Conservation (phyloP, 1,140 invertebrate genomes). For the Anadara kagoshimensis region DNA sequence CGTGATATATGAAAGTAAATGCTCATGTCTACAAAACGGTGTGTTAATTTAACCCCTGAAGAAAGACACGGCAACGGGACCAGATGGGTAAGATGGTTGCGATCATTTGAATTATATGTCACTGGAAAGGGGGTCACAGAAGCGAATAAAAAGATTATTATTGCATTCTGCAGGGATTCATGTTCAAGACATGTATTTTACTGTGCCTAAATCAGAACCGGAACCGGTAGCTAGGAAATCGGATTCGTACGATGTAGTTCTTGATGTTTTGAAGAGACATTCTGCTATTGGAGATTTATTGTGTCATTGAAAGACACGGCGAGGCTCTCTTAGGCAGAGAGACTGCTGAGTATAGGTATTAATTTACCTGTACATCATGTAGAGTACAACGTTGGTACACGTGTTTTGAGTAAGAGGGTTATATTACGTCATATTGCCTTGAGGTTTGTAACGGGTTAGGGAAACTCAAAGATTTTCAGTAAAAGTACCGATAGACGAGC, state of each 20-base stretch:
- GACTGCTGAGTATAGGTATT: slow-evolving; percentile 9
- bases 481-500: slow-evolving; percentile 34
- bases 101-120: slow-evolving; percentile 35
- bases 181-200: slow-evolving; percentile 47
- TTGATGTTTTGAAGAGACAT: slow-evolving; percentile 21
- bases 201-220: not conserved
- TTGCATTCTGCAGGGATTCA: slow-evolving; percentile 42
- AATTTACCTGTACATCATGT: not conserved
- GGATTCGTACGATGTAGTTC: slow-evolving; percentile 9
- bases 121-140: slow-evolving; percentile 38
- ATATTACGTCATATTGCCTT: not conserved
- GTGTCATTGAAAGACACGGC: slow-evolving; percentile 27
- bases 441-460: slow-evolving; percentile 20
- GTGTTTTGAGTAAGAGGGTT: not conserved
- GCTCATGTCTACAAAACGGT: no score
- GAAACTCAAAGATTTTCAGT: slow-evolving; percentile 42
- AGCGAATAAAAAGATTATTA: slow-evolving; percentile 26
- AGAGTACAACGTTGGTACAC: not conserved
- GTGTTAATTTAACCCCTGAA: no score
- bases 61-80: not conserved
- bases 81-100: slow-evolving; percentile 41
- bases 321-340: slow-evolving; percentile 17
- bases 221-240: not conserved
- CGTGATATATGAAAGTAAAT: no score
- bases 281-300: slow-evolving; percentile 26